Evolutionary conservation across 1,140 invertebrate genomes (phyloP).

Genomic region (Tribolium castaneum): DNA sequence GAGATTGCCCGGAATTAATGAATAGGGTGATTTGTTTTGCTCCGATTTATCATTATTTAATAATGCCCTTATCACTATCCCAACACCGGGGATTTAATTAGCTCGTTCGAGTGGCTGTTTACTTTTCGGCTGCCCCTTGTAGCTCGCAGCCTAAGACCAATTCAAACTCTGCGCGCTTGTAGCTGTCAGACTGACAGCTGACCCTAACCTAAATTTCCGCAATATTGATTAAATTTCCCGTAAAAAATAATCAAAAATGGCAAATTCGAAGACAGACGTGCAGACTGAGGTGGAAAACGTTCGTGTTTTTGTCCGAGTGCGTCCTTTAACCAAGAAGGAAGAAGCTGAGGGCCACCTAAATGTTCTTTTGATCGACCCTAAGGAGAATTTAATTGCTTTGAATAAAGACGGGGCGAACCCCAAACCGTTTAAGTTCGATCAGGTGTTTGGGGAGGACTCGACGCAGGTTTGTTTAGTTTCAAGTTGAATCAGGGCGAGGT

Average conservation of each 20-base stretch:
- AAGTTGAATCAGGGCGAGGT: background rate
- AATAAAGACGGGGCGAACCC: conserved; percentile 79
- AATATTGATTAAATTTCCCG: background rate
- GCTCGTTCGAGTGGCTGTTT: background rate
- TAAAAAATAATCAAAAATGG: conserved; percentile 44
- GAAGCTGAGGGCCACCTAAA: conserved; percentile 74
- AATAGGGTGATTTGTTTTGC: background rate
- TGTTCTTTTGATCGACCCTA: conserved; percentile 79
- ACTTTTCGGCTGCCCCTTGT: background rate
- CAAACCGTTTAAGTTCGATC: conserved; percentile 92
- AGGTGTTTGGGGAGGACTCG: conserved; percentile 88
- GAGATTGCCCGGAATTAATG: background rate
- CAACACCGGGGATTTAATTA: background rate
- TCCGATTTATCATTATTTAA: conserved; percentile 1
- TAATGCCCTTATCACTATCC: background rate
- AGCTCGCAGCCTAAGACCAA: background rate
- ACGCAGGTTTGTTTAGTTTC: conserved; percentile 73
- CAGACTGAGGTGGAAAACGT: conserved; percentile 73
- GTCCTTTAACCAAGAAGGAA: conserved; percentile 88
- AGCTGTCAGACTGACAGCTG: background rate
- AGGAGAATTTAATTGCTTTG: conserved; percentile 81
- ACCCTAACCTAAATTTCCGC: background rate
- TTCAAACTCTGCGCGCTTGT: background rate
- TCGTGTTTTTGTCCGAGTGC: conserved; percentile 87
- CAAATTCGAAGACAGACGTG: conserved; percentile 46